Percentiles rank a stretch among this genome's conserved stretches.
Conservation (phyloP, 2,113 vertebrate species). For the Paratilapia polleni region DNA sequence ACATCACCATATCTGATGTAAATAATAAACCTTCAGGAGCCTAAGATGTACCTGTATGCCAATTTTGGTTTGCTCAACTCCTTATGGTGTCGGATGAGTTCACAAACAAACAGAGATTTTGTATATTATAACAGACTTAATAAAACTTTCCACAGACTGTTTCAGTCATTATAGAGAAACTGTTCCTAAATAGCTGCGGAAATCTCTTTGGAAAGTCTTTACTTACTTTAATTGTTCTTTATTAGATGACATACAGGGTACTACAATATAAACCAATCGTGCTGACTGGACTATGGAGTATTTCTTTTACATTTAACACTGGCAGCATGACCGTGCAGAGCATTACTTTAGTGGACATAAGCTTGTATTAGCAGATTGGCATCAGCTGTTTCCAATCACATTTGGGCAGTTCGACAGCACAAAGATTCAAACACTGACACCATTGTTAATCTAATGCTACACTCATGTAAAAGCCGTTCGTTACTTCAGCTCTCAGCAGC, state of each 20-base stretch:
- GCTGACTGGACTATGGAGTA: neutral
- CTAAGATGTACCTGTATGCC: neutral
- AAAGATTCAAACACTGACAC: neutral
- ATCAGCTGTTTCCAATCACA: slow-evolving; percentile 9
- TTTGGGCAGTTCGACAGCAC: neutral
- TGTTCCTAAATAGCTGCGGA: neutral
- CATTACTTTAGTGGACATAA: neutral
- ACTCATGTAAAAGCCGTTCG: neutral
- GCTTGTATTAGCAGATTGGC: neutral
- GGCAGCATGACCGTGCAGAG: neutral
- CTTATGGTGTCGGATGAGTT: too few species aligned
- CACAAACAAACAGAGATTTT: too few species aligned
- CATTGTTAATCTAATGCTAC: neutral
- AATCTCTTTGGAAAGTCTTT: neutral
- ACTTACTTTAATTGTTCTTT: neutral
- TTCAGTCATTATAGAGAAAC: neutral
- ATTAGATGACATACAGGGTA: neutral
- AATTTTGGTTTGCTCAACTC: too few species aligned
- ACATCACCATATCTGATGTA: neutral
- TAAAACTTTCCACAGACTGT: neutral
- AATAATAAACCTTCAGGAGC: neutral
- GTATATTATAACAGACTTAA: neutral
- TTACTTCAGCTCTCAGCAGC: neutral
- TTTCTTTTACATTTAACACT: neutral
- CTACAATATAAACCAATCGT: neutral